These are phyloP conservation scores for Hydrophis major DNA, from an alignment of 2,797 vertebrate species.

Conservation along the genomic window DNA sequence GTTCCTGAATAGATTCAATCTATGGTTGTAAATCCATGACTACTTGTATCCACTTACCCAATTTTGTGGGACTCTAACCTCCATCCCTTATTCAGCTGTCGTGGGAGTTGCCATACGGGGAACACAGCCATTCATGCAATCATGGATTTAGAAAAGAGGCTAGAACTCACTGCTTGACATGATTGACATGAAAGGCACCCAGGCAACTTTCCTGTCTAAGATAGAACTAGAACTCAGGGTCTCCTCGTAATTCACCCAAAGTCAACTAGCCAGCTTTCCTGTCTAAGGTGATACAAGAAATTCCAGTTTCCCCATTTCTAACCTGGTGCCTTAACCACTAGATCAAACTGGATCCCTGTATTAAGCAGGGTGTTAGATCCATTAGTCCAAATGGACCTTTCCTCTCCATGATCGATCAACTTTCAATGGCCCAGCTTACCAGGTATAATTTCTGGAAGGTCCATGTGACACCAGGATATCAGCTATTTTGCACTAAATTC, in stretches of 20 bases:
- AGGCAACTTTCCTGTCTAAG: background rate
- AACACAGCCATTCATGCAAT: background rate
- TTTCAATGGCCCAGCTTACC: background rate
- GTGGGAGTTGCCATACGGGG: background rate
- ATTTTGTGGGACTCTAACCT: background rate
- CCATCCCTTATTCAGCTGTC: background rate
- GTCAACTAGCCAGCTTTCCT: background rate
- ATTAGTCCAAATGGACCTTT: background rate
- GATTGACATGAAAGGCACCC: too few species aligned
- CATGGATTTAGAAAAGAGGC: background rate
- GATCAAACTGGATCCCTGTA: background rate
- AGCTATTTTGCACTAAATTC: background rate
- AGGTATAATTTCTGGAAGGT: background rate
- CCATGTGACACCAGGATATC: background rate
- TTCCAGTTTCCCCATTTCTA: background rate
- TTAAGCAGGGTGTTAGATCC: background rate
- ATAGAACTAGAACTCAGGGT: background rate
- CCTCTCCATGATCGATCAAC: background rate
- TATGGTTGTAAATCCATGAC: background rate
- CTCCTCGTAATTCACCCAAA: background rate
- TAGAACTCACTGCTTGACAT: background rate
- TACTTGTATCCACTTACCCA: background rate
- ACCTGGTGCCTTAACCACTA: background rate
- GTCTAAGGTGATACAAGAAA: background rate
- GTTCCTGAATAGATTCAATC: background rate